Evolutionary conservation across 2,113 vertebrate genomes (phyloP).

Genomic region (Corythornis cristatus): DNA sequence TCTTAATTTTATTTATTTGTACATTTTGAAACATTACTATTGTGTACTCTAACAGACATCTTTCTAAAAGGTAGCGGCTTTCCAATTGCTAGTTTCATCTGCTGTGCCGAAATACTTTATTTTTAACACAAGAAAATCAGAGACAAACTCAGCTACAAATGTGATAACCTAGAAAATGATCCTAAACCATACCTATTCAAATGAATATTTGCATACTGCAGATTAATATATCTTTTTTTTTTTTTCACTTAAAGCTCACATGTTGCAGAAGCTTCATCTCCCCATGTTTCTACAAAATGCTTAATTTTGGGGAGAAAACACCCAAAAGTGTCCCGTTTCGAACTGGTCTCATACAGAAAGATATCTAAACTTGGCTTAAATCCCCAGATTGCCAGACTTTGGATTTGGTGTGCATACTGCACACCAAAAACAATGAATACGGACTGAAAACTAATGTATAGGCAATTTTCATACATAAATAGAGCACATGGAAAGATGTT

Average conservation of each 20-base stretch:
- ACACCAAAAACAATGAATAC: neutral
- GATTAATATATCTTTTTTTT: neutral
- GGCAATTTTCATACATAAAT: neutral
- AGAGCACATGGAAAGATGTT: neutral
- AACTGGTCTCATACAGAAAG: neutral
- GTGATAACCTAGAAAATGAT: neutral
- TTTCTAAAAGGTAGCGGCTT: neutral
- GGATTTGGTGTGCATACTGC: neutral
- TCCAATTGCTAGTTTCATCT: neutral
- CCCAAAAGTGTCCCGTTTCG: neutral
- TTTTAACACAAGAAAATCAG: neutral
- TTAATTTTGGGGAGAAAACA: neutral
- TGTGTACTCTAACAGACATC: neutral
- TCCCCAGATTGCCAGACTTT: neutral
- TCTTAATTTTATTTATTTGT: constrained; percentile 32
- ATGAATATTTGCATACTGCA: neutral
- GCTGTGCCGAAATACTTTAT: neutral
- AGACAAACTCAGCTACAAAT: neutral
- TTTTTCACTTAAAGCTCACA: neutral
- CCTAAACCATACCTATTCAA: neutral
- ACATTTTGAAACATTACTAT: neutral
- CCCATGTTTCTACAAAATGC: neutral
- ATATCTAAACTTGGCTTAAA: neutral
- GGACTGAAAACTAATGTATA: neutral
- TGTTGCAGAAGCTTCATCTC: neutral